Conservation (phyloP, 2,888 invertebrate genomes). For the Zootermopsis nevadensis region DNA sequence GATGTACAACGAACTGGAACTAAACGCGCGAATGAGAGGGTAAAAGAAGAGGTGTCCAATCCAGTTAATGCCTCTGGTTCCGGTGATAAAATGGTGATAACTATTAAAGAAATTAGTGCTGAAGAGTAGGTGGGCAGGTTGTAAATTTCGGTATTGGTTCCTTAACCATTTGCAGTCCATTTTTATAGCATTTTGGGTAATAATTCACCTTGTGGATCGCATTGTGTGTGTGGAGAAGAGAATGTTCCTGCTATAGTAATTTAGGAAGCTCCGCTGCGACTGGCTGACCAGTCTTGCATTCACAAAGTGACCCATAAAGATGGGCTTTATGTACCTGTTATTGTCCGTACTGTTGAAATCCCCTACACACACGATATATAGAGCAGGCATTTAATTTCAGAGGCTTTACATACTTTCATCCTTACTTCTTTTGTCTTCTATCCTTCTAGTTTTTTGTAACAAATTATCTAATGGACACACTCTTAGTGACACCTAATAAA, state of each 20-base stretch:
- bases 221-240: too few species aligned
- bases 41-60: background rate
- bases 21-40: background rate
- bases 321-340: background rate
- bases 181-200: constrained; percentile 13
- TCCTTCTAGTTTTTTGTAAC: too few species aligned
- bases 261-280: background rate
- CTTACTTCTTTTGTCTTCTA: too few species aligned
- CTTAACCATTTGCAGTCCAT: constrained; percentile 6
- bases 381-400: too few species aligned
- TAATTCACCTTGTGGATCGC: constrained; percentile 13
- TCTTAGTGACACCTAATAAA: too few species aligned
- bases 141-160: constrained; percentile 9
- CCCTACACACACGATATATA: too few species aligned
- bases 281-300: background rate
- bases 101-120: background rate
- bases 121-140: background rate
- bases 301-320: background rate
- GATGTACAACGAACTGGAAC: too few species aligned
- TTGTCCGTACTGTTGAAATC: too few species aligned
- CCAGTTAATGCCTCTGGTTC: background rate
- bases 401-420: too few species aligned
- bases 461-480: too few species aligned
- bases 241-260: background rate
- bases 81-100: constrained; percentile 5